Percentiles rank a stretch among this genome's conserved stretches.
Evolutionary conservation across 1,140 invertebrate genomes (phyloP).

Genomic region (Palaemon carinicauda): DNA sequence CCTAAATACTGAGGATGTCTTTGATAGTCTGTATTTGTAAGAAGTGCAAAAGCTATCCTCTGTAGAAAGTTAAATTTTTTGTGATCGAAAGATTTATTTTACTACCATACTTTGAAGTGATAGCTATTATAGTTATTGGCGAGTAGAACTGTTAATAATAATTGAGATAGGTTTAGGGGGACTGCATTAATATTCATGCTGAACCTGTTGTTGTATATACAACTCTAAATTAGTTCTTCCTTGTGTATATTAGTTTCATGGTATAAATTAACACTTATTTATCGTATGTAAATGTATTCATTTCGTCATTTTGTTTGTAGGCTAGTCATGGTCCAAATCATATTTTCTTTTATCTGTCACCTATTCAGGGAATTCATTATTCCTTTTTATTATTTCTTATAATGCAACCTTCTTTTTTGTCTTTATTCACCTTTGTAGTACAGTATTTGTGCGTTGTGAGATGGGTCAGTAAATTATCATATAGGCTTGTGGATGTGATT

Average conservation of each 20-base stretch:
- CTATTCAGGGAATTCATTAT: background rate
- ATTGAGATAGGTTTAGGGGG: too few relatives aligned
- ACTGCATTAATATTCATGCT: background rate
- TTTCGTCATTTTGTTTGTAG: slow-evolving; percentile 41
- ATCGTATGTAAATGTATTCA: slow-evolving; percentile 32
- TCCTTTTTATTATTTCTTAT: background rate
- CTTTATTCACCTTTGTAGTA: too few relatives aligned
- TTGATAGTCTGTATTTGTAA: background rate
- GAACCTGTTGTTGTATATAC: slow-evolving; percentile 31
- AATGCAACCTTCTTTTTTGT: background rate
- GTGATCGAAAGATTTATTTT: slow-evolving; percentile 52
- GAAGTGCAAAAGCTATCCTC: slow-evolving; percentile 19
- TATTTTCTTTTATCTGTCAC: background rate
- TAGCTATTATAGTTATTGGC: background rate
- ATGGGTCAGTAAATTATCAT: too few relatives aligned
- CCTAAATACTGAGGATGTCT: slow-evolving; percentile 31
- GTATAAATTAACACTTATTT: slow-evolving; percentile 48
- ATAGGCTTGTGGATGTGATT: too few relatives aligned
- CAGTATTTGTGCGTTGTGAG: too few relatives aligned
- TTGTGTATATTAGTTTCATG: slow-evolving; percentile 29
- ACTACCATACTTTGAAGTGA: slow-evolving; percentile 43
- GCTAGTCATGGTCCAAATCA: slow-evolving; percentile 38
- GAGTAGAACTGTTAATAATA: background rate
- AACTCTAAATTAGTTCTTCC: background rate
- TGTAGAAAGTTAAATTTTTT: slow-evolving; percentile 50